Conservation (phyloP, 2,113 vertebrate species). For the Mesembrinibis cayennensis region DNA sequence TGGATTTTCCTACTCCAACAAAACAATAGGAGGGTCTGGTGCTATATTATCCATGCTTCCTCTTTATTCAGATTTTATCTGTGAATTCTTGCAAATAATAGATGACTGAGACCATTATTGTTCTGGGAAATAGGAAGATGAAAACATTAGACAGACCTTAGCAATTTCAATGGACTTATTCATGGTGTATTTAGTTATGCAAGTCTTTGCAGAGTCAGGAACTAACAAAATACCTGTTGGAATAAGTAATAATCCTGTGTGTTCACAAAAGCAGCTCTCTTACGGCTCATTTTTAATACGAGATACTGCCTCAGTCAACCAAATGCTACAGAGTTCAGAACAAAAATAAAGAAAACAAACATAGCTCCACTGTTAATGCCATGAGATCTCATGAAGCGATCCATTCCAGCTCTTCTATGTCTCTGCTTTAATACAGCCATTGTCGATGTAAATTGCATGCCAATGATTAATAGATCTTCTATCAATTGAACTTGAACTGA, state of each 20-base stretch:
- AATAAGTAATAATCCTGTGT: neutral
- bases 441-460: neutral
- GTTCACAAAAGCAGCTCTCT: neutral
- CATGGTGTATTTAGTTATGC: neutral
- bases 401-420: neutral
- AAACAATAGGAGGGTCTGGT: constrained; percentile 33
- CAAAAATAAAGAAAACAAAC: neutral
- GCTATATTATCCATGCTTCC: neutral
- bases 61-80: constrained; percentile 42
- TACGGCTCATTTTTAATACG: neutral
- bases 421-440: neutral
- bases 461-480: constrained; percentile 16
- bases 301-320: neutral
- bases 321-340: neutral
- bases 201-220: constrained; percentile 8
- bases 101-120: neutral
- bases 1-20: neutral
- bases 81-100: constrained; percentile 42
- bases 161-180: constrained; percentile 13
- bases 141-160: constrained; percentile 1
- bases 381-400: neutral
- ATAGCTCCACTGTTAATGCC: neutral
- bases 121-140: constrained; percentile 29
- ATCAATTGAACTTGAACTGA: constrained; percentile 7
- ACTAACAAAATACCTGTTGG: neutral